A percentile compares a stretch with the other conserved stretches of the same genome.
Conservation (phyloP, 2,113 vertebrate genomes). For the Gnathonemus echidnorhynchus region DNA sequence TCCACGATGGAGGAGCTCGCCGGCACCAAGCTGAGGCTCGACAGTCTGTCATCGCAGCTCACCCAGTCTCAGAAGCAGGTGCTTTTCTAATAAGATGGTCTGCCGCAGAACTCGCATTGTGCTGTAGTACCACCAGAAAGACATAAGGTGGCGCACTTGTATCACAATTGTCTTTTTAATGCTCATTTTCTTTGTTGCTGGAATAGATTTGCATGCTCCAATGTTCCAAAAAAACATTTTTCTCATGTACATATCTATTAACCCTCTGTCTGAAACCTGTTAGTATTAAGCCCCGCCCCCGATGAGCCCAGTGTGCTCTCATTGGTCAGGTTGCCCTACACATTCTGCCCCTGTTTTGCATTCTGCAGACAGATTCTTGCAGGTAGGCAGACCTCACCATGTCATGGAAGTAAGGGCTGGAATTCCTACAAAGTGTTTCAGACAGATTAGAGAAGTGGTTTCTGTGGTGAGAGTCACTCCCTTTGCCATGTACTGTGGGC, state of each 20-base stretch:
- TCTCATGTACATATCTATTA: not conserved
- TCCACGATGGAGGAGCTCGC: constrained; percentile 63
- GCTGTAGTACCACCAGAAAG: constrained; percentile 1
- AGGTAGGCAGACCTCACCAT: not conserved
- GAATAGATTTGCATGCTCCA: not conserved
- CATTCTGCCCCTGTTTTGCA: not conserved
- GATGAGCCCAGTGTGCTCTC: no score
- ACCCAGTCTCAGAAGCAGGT: constrained; percentile 63
- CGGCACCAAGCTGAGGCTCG: constrained; percentile 50
- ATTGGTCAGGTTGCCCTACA: not conserved
- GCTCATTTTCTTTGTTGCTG: not conserved
- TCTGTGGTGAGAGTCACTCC: not conserved
- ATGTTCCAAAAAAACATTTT: not conserved
- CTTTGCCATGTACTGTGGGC: not conserved
- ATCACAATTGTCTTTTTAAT: not conserved
- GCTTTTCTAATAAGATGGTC: not conserved
- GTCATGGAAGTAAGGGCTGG: not conserved
- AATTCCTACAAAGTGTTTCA: not conserved
- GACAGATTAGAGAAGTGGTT: not conserved
- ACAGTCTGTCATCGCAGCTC: constrained; percentile 57
- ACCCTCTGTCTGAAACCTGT: not conserved
- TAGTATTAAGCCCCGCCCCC: not conserved
- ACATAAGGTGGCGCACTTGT: constrained; percentile 1
- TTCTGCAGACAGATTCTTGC: not conserved
- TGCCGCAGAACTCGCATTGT: not conserved